Evolutionary conservation across 2,797 vertebrate species (phyloP).

Genomic region (Diplodus sargus): DNA sequence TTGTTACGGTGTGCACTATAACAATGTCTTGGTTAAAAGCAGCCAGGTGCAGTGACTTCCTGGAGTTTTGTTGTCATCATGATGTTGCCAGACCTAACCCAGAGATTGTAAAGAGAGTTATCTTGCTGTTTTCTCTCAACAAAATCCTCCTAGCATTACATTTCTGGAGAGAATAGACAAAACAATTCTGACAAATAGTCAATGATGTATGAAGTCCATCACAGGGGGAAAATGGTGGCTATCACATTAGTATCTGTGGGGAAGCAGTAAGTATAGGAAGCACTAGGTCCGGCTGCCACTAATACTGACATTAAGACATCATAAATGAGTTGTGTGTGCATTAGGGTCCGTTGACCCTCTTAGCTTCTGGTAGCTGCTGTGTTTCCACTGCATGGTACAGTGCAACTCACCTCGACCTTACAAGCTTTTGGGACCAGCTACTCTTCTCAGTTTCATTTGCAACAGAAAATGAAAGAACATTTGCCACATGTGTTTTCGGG

Average conservation of each 20-base stretch:
- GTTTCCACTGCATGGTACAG: too few relatives aligned
- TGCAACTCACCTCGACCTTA: too few relatives aligned
- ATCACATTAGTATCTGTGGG: conserved; percentile 24
- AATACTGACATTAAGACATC: neutral
- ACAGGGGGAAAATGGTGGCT: neutral
- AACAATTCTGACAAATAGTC: neutral
- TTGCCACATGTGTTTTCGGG: neutral
- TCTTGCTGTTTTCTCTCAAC: too few relatives aligned
- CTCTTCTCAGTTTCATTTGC: too few relatives aligned
- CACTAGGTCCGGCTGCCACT: conserved; percentile 38
- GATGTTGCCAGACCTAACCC: neutral
- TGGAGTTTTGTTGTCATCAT: neutral
- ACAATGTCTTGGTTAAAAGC: neutral
- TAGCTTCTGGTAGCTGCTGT: neutral
- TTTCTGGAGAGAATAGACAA: neutral
- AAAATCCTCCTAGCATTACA: too few relatives aligned
- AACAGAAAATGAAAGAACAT: too few relatives aligned
- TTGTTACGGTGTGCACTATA: neutral
- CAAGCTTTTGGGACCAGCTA: too few relatives aligned
- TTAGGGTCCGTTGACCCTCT: neutral
- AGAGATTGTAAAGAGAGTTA: neutral
- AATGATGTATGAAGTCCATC: neutral
- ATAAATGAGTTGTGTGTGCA: neutral
- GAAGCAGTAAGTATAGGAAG: neutral
- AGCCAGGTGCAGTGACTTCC: neutral